These are phyloP conservation scores for Anarsia innoxiella DNA, from an alignment of 2,888 invertebrate genomes.

Conservation along the genomic window DNA sequence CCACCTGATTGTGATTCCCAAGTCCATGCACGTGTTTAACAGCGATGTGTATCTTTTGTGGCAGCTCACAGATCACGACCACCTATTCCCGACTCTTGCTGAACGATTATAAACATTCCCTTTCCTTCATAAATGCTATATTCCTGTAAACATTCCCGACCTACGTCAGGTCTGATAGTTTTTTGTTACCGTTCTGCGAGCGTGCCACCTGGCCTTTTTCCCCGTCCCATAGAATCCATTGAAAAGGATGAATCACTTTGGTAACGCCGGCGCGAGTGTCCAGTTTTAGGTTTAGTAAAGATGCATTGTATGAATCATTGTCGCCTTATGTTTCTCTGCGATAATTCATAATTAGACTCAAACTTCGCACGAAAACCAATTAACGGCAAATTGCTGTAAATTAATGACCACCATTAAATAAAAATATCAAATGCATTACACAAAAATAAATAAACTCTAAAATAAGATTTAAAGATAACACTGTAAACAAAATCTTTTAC, in stretches of 20 bases:
- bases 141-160: slow-evolving; percentile 26
- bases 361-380: slow-evolving; percentile 1
- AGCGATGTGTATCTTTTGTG: slow-evolving; percentile 55
- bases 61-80: slow-evolving; percentile 43
- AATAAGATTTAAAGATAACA: too few relatives aligned
- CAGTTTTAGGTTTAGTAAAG: slow-evolving; percentile 25
- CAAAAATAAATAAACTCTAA: too few relatives aligned
- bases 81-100: slow-evolving; percentile 33
- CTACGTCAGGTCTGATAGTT: slow-evolving; percentile 44
- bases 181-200: slow-evolving; percentile 53
- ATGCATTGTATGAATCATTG: slow-evolving; percentile 31
- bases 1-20: slow-evolving; percentile 62
- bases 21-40: slow-evolving; percentile 62
- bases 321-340: slow-evolving; percentile 9
- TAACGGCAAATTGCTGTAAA: slow-evolving; percentile 2
- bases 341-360: slow-evolving; percentile 10
- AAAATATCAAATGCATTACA: background rate
- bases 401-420: background rate
- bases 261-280: slow-evolving; percentile 40
- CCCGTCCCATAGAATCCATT: slow-evolving; percentile 53
- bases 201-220: slow-evolving; percentile 70
- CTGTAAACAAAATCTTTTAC: too few relatives aligned
- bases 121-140: slow-evolving; percentile 32
- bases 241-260: slow-evolving; percentile 56
- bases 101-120: slow-evolving; percentile 41